These are phyloP conservation scores for Luidia sarsii DNA, from an alignment of 53 echinoderm and acorn worm species.

Conservation along the genomic window DNA sequence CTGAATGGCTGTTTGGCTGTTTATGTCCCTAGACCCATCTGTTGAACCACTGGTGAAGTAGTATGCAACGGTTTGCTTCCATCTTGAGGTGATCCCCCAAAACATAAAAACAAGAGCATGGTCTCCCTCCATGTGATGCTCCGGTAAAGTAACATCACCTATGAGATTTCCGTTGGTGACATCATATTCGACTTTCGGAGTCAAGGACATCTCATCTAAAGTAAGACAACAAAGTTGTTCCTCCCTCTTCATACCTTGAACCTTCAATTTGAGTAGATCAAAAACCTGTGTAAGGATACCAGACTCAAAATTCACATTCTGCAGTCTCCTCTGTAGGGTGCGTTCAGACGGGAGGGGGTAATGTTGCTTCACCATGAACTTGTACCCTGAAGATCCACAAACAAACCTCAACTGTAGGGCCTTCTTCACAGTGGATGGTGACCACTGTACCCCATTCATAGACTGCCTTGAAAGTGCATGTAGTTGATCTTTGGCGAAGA, in stretches of 20 bases:
- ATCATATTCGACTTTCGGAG: slow-evolving; percentile 68
- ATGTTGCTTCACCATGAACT: slow-evolving; percentile 17
- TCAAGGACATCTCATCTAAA: slow-evolving; percentile 76
- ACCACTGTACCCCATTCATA: no score
- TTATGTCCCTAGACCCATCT: no score
- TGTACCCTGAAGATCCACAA: background rate
- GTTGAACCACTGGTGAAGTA: slow-evolving; percentile 70
- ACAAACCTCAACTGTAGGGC: background rate
- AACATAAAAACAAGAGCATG: slow-evolving; percentile 77
- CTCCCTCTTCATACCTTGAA: slow-evolving; percentile 46
- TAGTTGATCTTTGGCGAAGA: slow-evolving; percentile 11
- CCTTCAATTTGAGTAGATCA: slow-evolving; percentile 53
- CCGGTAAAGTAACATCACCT: slow-evolving; percentile 64
- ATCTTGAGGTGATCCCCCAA: slow-evolving; percentile 58
- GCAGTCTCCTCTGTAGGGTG: slow-evolving; percentile 50
- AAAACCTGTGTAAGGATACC: slow-evolving; percentile 57
- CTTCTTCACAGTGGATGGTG: no score
- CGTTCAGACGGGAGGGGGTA: slow-evolving; percentile 45
- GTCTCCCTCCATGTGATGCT: slow-evolving; percentile 51
- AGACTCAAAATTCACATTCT: slow-evolving; percentile 22
- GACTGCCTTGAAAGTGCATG: background rate
- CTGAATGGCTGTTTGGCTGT: no score
- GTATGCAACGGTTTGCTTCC: slow-evolving; percentile 79
- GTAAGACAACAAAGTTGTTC: slow-evolving; percentile 67
- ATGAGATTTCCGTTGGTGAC: slow-evolving; percentile 32